Evolutionary conservation across 2,888 invertebrate genomes (phyloP), one percentile per base, ranked within the genome.

Genomic region (Tipula unca): DNA sequence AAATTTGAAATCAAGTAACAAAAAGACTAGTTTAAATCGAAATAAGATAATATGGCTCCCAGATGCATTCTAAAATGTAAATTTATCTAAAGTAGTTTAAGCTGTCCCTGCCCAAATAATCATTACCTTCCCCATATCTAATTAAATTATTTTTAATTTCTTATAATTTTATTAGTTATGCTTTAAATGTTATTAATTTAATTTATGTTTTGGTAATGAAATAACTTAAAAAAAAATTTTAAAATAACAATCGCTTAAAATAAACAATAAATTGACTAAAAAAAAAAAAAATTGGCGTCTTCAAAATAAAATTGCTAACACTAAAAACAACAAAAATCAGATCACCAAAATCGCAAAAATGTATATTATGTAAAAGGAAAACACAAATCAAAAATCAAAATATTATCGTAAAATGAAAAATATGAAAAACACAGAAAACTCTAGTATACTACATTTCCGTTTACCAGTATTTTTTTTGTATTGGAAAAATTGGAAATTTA

Each of bases 381-480:
- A 54, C 48, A 54, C 48, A 54, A 54, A 69, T 69, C 69, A 69
- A 69, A 69, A 69, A 69, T 69, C 69, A 69, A 69, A 69, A 69
- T 69, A 69, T 69, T 69, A 54, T 17, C 17, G 4, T 14, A 36
- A 35, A 69, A 85, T 25, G n/a, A 20, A 85, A 83, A 39, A 29
- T 36, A 83, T 83, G 42, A 54, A 54, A 36, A 82, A 82, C 84
- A 86, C 29, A 85, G 84, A 84, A 84, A 84, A 84, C 84, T 69
- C 69, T 84, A 84, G 84, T 87, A 91, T 91, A 91, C 91, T 91
- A 91, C 91, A 91, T 91, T 91, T 91, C 91, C 91, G 91, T 91
- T 90, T 91, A 91, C 91, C 90, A 87, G 88, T 88, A 88, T 88
- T 88, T 69, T 69, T 69, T 69, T 88, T 87, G 85, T 48, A 82